A percentile compares a stretch with the other conserved stretches of the same genome.
Evolutionary conservation across 2,797 vertebrate species (phyloP).

Genomic region (Danio choprae): DNA sequence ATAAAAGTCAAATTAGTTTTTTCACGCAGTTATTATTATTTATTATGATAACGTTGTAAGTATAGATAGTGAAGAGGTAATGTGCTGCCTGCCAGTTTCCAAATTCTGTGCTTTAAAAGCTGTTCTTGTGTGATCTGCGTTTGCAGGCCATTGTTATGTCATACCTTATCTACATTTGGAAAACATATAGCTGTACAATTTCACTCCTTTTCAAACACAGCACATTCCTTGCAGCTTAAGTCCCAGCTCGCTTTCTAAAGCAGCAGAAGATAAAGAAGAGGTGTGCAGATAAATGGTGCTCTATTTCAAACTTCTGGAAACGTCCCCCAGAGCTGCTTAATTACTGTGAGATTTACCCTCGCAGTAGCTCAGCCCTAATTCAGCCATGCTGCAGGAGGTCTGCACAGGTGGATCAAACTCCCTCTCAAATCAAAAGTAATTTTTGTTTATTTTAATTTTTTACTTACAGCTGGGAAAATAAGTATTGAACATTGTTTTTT

Average conservation of each 20-base stretch:
- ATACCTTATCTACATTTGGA: not conserved
- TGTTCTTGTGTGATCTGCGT: not conserved
- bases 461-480: no score
- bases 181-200: not conserved
- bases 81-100: not conserved
- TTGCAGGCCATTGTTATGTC: constrained; percentile 12
- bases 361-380: not conserved
- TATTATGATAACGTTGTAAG: not conserved
- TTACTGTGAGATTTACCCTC: constrained; percentile 8
- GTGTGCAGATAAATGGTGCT: constrained; percentile 25
- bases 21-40: not conserved
- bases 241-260: not conserved
- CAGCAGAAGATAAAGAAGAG: constrained; percentile 33
- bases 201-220: not conserved
- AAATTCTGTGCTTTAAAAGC: not conserved
- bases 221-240: constrained; percentile 1
- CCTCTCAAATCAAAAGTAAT: no score
- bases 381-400: constrained; percentile 4
- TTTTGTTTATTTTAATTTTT: no score
- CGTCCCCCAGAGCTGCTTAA: constrained; percentile 27
- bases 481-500: no score
- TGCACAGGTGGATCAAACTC: constrained; percentile 1
- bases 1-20: no score
- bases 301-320: constrained; percentile 34
- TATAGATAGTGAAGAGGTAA: not conserved